Evolutionary conservation across 1,140 invertebrate genomes (phyloP), one percentile per base, ranked within the genome.

Genomic region (Mamestra configurata): DNA sequence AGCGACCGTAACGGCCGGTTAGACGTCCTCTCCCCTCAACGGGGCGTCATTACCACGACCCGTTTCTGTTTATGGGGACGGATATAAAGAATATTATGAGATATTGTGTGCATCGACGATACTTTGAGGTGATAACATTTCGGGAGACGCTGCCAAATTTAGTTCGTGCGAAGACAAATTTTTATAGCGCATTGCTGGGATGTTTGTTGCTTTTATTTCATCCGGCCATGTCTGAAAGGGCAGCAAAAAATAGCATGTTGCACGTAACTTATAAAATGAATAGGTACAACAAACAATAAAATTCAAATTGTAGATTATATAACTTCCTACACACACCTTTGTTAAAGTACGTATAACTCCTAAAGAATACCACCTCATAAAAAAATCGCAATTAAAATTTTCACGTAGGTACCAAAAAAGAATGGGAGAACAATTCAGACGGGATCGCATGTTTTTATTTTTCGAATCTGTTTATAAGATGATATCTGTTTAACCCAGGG

Each of bases 1-100:
- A 87, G 82, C 84, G 89, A 86, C 86, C 93, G 88, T 92, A 93
- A 93, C 91, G 90, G 92, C 81, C 91, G 90, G 91, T 92, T 92
- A 90, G 91, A 76, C 86, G 88, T 88, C 81, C 86, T 88, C 86
- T 88, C 89, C 87, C 88, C 90, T 88, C 89, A 81, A 81, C 82
- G 79, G 85, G 86, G 85, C 85, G 91, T 93, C 93, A 92, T 94
- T 94, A 94, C 90, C 85, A 84, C 82, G 86, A 87, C 86, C 87
- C 92, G 91, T 91, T 92, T 92, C 80, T 92, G 92, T 93, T 94
- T 94, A 94, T 94, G 89, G 89, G 91, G 86, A 88, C 84, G 90
- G 87, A 88, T 90, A 94, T 93, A 94, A 94, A 93, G 93, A 92
- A 94, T 93, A 93, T 94, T 93, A 94, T 93, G 92, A 94, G 91